These are phyloP conservation scores for Meganola albula DNA, from an alignment of 2,888 invertebrate species.

Conservation along the genomic window DNA sequence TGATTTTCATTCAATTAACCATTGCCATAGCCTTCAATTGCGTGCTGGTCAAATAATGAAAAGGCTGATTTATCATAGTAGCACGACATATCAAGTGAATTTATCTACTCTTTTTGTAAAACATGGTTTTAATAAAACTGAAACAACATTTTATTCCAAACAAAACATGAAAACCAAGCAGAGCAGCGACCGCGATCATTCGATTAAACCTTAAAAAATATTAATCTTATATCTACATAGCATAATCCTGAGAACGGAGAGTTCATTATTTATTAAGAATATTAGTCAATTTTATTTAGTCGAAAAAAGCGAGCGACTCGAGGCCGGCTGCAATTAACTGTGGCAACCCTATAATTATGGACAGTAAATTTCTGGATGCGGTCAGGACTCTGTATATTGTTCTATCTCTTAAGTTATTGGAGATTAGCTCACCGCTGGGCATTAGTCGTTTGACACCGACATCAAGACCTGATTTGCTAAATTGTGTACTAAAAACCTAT, in stretches of 20 bases:
- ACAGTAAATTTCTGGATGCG: constrained; percentile 88
- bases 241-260: constrained; percentile 66
- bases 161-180: no score
- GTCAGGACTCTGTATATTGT: constrained; percentile 70
- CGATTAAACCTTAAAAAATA: constrained; percentile 48
- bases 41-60: no score
- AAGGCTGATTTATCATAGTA: no score
- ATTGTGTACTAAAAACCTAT: no score
- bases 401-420: constrained; percentile 64
- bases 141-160: no score
- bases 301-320: constrained; percentile 68
- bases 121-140: no score
- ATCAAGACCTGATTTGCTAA: constrained; percentile 27
- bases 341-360: constrained; percentile 90
- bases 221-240: constrained; percentile 67
- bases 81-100: no score
- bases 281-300: constrained; percentile 78
- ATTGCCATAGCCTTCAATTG: no score
- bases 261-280: constrained; percentile 78
- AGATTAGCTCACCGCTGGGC: constrained; percentile 56
- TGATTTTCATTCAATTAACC: no score
- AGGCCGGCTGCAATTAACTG: constrained; percentile 86
- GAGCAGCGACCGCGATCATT: constrained; percentile 29
- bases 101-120: no score
- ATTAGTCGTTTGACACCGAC: constrained; percentile 26